Conservation (phyloP, 2,888 invertebrate genomes). For the Temnothorax ravouxi region DNA sequence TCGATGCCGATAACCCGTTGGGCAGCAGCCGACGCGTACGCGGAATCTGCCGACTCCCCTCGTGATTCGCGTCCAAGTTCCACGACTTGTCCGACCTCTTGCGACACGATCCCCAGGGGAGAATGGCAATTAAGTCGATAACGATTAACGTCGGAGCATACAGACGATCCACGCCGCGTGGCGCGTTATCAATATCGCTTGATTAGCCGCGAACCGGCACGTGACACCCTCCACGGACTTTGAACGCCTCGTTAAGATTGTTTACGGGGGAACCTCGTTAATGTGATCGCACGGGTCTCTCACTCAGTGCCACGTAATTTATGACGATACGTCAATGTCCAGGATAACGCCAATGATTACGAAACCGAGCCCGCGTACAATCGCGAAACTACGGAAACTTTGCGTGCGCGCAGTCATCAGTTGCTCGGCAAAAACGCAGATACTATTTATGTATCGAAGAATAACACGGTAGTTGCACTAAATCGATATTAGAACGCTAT, state of each 20-base stretch:
- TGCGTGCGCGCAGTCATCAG: background rate
- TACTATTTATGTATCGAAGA: background rate
- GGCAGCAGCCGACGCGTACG: constrained; percentile 27
- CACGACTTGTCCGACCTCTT: constrained; percentile 78
- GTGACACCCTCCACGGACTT: constrained; percentile 77
- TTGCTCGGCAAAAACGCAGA: background rate
- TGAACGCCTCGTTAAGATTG: constrained; percentile 75
- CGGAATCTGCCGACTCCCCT: constrained; percentile 73
- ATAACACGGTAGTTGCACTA: background rate
- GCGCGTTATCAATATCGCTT: constrained; percentile 71
- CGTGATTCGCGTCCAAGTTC: constrained; percentile 79
- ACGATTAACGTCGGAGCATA: constrained; percentile 62
- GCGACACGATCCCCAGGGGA: constrained; percentile 82
- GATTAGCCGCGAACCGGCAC: constrained; percentile 69
- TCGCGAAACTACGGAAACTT: constrained; percentile 44
- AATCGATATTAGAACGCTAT: constrained; percentile 16
- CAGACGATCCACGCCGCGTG: constrained; percentile 52
- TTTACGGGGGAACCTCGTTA: constrained; percentile 69
- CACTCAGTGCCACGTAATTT: constrained; percentile 59
- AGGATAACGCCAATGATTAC: constrained; percentile 58
- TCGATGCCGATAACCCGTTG: constrained; percentile 40
- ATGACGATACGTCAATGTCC: constrained; percentile 53
- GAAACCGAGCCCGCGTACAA: constrained; percentile 5
- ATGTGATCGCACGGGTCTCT: constrained; percentile 45
- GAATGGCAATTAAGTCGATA: constrained; percentile 78